phyloP scores from a whole-genome alignment of 2,888 invertebrate genomes.

The Platynereis dumerilii region DNA sequence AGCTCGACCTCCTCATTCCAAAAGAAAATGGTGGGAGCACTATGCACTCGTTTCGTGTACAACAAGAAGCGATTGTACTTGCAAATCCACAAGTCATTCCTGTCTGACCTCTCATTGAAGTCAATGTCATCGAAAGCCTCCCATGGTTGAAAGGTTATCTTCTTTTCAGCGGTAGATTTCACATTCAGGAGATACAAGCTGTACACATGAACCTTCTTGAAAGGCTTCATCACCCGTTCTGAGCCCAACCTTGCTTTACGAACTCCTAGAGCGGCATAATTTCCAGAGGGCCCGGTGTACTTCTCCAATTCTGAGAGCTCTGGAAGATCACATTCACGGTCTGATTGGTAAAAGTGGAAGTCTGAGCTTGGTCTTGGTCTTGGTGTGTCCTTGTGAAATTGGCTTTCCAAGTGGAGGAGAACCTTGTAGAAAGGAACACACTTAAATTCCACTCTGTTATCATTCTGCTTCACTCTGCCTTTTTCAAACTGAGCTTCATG shows the following conservation, averaged over 20 bases:
- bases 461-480: too few species aligned
- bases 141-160: conserved; percentile 18
- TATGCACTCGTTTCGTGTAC: conserved; percentile 17
- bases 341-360: background rate
- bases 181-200: conserved; percentile 20
- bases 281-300: conserved; percentile 13
- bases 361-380: background rate
- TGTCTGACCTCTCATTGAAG: conserved; percentile 23
- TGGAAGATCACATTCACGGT: background rate
- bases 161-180: conserved; percentile 11
- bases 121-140: conserved; percentile 20
- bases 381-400: background rate
- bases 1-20: background rate
- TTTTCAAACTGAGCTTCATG: background rate
- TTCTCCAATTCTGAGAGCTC: background rate
- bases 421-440: conserved; percentile 1
- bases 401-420: conserved; percentile 7
- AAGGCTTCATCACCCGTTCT: background rate
- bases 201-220: conserved; percentile 22
- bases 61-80: conserved; percentile 23
- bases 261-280: conserved; percentile 12
- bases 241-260: background rate
- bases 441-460: background rate
- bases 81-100: conserved; percentile 19
- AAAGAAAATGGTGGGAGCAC: background rate